Conservation (phyloP, 2,113 vertebrate genomes). For the Dicerorhinus sumatrensis region DNA sequence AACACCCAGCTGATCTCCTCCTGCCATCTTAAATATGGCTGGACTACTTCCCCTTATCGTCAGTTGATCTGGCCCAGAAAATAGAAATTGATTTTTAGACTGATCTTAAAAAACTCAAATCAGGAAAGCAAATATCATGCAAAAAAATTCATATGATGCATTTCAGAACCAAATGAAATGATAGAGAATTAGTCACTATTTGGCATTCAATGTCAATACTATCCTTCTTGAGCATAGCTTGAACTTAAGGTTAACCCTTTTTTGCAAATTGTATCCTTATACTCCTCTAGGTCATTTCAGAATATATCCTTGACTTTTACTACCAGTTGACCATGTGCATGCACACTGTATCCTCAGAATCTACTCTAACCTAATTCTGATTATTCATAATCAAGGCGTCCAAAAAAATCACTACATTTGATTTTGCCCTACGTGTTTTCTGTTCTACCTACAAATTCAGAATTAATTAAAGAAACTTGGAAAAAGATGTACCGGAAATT, state of each 20-base stretch:
- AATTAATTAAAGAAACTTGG: conserved; percentile 11
- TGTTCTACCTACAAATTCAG: background rate
- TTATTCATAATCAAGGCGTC: background rate
- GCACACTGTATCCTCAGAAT: background rate
- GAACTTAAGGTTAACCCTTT: background rate
- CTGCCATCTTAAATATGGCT: background rate
- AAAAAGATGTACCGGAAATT: conserved; percentile 30
- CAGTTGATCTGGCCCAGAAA: background rate
- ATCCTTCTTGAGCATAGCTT: background rate
- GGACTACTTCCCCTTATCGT: background rate
- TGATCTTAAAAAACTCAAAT: background rate
- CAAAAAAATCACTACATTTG: background rate
- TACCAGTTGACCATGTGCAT: background rate
- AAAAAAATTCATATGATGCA: background rate
- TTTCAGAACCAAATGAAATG: background rate
- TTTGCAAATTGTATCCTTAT: background rate
- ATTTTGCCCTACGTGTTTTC: background rate
- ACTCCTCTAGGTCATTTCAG: background rate
- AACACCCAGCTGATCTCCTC: background rate
- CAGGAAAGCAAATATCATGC: background rate
- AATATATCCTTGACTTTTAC: background rate
- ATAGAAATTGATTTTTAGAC: background rate
- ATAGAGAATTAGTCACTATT: background rate
- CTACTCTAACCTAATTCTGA: background rate
- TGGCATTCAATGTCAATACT: background rate